A percentile compares a stretch with the other conserved stretches of the same genome.
Conservation (phyloP, 2,113 vertebrate genomes). For the Tenrec ecaudatus region DNA sequence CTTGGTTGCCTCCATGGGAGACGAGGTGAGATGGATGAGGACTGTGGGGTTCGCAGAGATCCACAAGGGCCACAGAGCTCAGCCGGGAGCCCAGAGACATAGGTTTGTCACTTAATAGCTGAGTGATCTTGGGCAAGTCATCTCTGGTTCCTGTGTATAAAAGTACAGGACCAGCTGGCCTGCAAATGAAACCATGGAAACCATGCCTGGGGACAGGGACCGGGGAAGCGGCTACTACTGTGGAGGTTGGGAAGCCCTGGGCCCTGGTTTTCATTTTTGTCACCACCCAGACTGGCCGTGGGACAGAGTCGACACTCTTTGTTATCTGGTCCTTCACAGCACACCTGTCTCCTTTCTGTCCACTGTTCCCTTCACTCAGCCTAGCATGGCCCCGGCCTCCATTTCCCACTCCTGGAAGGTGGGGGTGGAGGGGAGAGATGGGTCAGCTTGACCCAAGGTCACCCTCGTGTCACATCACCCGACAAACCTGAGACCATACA, state of each 20-base stretch:
- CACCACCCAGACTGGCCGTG: slow-evolving; percentile 7
- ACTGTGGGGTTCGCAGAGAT: not conserved
- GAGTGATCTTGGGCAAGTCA: slow-evolving; percentile 58
- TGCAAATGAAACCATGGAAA: not conserved
- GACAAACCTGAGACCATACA: too few species aligned
- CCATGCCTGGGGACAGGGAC: not conserved
- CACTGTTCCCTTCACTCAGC: not conserved
- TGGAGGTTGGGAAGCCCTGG: not conserved
- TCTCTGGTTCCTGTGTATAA: not conserved
- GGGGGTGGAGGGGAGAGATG: too few species aligned
- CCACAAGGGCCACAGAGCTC: too few species aligned
- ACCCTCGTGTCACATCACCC: too few species aligned
- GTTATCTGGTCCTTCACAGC: too few species aligned
- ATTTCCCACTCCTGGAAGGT: too few species aligned
- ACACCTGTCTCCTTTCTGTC: not conserved
- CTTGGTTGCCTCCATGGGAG: too few species aligned
- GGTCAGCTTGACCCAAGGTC: too few species aligned
- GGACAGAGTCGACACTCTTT: not conserved
- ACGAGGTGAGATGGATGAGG: not conserved
- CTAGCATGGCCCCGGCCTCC: not conserved
- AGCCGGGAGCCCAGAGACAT: not conserved
- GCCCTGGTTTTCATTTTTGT: not conserved
- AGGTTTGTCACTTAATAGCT: slow-evolving; percentile 45
- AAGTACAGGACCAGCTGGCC: not conserved
- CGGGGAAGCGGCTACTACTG: not conserved